phyloP scores from a whole-genome alignment of 2,113 vertebrate species.

The Oryzias melastigma region DNA sequence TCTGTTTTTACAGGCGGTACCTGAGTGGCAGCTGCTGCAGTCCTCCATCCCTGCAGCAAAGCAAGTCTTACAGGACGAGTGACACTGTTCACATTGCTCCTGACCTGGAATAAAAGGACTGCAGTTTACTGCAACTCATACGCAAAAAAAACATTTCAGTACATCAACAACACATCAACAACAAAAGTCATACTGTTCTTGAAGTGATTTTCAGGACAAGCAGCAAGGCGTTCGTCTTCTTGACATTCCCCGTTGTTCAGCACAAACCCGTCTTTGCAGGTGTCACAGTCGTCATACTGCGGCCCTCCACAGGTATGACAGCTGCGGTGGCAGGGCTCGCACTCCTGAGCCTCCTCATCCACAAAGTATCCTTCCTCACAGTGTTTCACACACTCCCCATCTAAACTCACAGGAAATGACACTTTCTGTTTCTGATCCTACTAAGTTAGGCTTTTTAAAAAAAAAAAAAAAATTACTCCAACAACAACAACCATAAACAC shows the following conservation, averaged over 20 bases:
- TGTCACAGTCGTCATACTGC: conserved; percentile 75
- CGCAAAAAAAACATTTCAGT: neutral
- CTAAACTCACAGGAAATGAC: conserved; percentile 34
- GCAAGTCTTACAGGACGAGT: conserved; percentile 81
- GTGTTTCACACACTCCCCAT: conserved; percentile 68
- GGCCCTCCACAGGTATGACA: conserved; percentile 82
- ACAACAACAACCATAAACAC: too few relatives aligned
- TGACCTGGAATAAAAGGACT: conserved; percentile 31
- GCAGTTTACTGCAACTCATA: too few relatives aligned
- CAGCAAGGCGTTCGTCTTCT: conserved; percentile 6
- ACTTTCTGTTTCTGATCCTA: too few relatives aligned
- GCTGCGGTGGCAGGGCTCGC: conserved; percentile 81
- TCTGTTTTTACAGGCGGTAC: conserved; percentile 57
- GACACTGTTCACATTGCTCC: conserved; percentile 66
- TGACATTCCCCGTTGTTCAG: conserved; percentile 74
- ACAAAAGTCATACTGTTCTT: conserved; percentile 73
- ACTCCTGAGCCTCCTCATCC: conserved; percentile 73
- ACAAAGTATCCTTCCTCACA: conserved; percentile 84
- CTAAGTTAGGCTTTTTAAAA: too few relatives aligned
- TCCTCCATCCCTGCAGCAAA: conserved; percentile 36
- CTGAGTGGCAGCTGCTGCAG: conserved; percentile 83
- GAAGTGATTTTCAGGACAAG: conserved; percentile 55
- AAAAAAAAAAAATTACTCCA: too few relatives aligned
- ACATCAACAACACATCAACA: neutral
- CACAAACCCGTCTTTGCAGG: conserved; percentile 65